phyloP scores from a whole-genome alignment of 2,113 vertebrate species.

The Micromys minutus region DNA sequence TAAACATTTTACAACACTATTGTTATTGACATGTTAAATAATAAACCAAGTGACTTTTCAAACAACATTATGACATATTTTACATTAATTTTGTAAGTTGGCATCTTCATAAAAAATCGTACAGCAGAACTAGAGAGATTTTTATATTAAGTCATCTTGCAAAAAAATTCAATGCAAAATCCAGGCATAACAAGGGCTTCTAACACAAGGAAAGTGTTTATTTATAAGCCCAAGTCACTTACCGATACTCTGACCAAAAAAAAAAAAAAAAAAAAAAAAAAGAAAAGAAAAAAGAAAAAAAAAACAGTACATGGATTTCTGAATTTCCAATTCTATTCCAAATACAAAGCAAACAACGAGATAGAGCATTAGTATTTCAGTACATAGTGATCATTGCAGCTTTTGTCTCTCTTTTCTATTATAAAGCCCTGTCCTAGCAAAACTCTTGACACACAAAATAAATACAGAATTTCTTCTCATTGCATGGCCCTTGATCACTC shows the following conservation, averaged over 20 bases:
- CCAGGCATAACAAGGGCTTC: background rate
- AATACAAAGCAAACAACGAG: background rate
- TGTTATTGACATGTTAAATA: background rate
- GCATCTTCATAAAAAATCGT: background rate
- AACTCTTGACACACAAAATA: background rate
- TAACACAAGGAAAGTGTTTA: background rate
- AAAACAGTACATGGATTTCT: background rate
- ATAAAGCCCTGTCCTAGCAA: background rate
- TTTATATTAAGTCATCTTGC: background rate
- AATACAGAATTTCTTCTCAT: background rate
- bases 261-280: background rate
- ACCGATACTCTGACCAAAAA: background rate
- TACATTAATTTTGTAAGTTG: conserved; percentile 26
- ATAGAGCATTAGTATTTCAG: background rate
- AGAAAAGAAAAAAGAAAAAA: background rate
- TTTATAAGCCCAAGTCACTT: background rate
- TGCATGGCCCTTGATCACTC: background rate
- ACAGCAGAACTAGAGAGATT: background rate
- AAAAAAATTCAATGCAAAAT: conserved; percentile 11
- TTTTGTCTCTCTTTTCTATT: background rate
- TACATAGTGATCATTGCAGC: background rate
- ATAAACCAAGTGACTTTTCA: background rate
- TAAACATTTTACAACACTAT: background rate
- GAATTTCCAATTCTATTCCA: background rate
- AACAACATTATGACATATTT: background rate